phyloP scores from a whole-genome alignment of 2,797 vertebrate species.

The Mus caroli region DNA sequence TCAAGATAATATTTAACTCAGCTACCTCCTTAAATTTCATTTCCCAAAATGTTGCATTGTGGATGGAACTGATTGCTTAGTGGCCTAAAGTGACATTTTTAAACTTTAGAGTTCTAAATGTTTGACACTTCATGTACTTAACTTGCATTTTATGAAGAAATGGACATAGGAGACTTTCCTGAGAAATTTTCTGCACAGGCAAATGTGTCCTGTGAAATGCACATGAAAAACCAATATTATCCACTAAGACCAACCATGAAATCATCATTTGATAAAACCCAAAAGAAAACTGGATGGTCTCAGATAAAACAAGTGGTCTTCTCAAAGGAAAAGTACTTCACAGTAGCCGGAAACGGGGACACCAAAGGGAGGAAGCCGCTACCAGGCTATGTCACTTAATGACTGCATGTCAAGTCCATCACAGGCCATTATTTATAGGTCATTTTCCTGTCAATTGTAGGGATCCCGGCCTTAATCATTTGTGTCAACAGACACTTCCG shows the following conservation, averaged over 20 bases:
- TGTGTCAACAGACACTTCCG: constrained; percentile 90
- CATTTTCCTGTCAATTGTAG: constrained; percentile 90
- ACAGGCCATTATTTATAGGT: constrained; percentile 89
- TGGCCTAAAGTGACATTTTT: constrained; percentile 30
- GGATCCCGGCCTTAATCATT: constrained; percentile 88
- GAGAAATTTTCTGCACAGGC: constrained; percentile 49
- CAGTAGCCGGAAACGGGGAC: constrained; percentile 85
- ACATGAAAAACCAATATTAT: constrained; percentile 58
- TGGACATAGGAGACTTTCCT: constrained; percentile 54
- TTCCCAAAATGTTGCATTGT: not conserved
- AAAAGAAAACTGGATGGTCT: constrained; percentile 76
- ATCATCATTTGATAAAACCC: constrained; percentile 66
- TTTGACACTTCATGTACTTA: constrained; percentile 25
- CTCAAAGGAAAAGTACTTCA: constrained; percentile 85
- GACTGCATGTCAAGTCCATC: constrained; percentile 88
- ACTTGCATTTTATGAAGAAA: constrained; percentile 51
- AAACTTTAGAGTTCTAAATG: not conserved
- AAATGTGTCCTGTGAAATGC: constrained; percentile 51
- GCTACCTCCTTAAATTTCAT: not conserved
- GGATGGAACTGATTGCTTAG: not conserved
- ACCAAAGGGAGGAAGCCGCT: constrained; percentile 87
- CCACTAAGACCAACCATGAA: constrained; percentile 56
- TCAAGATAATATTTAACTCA: constrained; percentile 38
- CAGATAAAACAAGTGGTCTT: constrained; percentile 74
- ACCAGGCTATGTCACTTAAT: constrained; percentile 88